These are phyloP conservation scores for Perccottus glenii DNA, from an alignment of 2,113 vertebrate species.

Conservation along the genomic window DNA sequence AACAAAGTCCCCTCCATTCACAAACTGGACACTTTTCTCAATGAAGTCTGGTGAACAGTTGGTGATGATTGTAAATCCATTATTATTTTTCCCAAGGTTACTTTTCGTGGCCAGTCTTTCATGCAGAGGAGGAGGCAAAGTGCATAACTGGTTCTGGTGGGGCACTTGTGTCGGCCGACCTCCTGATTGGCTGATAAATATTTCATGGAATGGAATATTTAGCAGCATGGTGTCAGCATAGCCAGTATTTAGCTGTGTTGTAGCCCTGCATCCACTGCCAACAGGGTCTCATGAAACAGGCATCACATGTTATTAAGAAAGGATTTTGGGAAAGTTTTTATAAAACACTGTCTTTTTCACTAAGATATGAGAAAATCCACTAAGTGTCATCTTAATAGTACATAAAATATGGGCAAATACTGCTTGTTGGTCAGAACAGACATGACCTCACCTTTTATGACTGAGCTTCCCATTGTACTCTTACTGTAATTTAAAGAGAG, in stretches of 20 bases:
- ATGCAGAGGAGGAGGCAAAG: conserved; percentile 32
- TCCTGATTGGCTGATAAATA: conserved; percentile 53
- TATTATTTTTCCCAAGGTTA: too few species aligned
- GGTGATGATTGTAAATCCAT: not conserved
- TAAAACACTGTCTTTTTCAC: too few species aligned
- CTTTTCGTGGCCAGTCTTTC: conserved; percentile 23
- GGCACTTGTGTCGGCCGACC: conserved; percentile 16
- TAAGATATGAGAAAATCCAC: not conserved
- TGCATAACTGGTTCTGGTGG: conserved; percentile 28
- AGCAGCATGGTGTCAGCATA: conserved; percentile 13
- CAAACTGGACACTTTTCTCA: conserved; percentile 8
- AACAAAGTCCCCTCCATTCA: conserved; percentile 4
- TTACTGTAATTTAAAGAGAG: too few species aligned
- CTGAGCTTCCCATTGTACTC: too few species aligned
- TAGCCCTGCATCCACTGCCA: too few species aligned
- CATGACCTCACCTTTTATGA: too few species aligned
- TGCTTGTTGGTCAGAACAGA: not conserved
- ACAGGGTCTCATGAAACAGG: too few species aligned
- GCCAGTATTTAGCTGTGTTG: conserved; percentile 2
- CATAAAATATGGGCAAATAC: not conserved
- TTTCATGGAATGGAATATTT: conserved; percentile 45
- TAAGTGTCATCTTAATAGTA: not conserved
- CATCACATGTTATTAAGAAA: too few species aligned
- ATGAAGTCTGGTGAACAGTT: not conserved
- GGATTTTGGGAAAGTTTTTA: too few species aligned